Evolutionary conservation across 2,113 vertebrate species (phyloP), one percentile per base, ranked within the genome.

Genomic region (Hymenochirus boettgeri): DNA sequence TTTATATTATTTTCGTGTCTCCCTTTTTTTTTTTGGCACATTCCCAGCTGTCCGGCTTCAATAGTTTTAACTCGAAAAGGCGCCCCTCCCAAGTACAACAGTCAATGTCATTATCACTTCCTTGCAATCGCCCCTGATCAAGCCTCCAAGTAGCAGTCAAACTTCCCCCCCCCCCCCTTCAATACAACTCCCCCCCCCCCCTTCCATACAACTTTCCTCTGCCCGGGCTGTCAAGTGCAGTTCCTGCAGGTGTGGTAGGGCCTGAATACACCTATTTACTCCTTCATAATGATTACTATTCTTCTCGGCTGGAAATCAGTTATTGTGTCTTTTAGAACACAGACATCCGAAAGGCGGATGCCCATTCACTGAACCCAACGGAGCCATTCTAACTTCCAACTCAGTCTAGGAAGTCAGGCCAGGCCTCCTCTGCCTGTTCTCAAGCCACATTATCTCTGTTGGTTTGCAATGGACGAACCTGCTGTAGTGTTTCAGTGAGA

Each of bases 101-200:
- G 86, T 83, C 85, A 85, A 83, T 83, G 81, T 83, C 82, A 82
- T 82, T 83, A 83, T 84, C 80, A 88, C 85, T 84, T 85, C 78
- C 61, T 81, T 83, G 79, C 80, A 78, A n/a, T 70, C 56, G 26
- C 77, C 81, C 77, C 81, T 86, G 81, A 90, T 87, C 85, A 88
- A 88, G 86, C 81, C 5, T 82, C n/a, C n/a, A n/a, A n/a, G n/a
- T n/a, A n/a, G n/a, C n/a, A n/a, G n/a, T n/a, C n/a, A n/a, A n/a
- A n/a, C n/a, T n/a, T n/a, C n/a, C n/a, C n/a, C n/a, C n/a, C n/a
- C n/a, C n/a, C n/a, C n/a, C n/a, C n/a, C n/a, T n/a, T n/a, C n/a
- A n/a, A n/a, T n/a, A n/a, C n/a, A n/a, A n/a, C n/a, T n/a, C n/a
- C n/a, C n/a, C n/a, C n/a, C n/a, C n/a, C n/a, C n/a, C n/a, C n/a